Conservation (phyloP, 2,888 invertebrate species). For the Fragum fragum region DNA sequence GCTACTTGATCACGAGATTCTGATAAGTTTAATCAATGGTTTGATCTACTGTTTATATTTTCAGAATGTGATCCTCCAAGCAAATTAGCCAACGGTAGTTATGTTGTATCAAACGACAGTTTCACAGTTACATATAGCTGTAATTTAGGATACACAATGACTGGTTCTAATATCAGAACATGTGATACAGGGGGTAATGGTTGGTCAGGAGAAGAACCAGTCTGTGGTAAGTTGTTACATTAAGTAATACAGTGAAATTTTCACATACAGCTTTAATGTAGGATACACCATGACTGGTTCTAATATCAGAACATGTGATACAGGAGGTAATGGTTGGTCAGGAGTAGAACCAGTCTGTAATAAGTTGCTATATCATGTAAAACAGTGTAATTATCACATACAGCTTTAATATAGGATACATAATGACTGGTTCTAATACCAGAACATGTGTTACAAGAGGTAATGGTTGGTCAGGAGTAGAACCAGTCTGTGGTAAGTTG, state of each 20-base stretch:
- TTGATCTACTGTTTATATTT: background rate
- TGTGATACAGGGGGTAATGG: conserved; percentile 31
- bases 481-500: conserved; percentile 28
- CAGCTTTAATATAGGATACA: conserved; percentile 46
- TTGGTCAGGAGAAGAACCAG: conserved; percentile 23
- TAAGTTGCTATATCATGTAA: background rate
- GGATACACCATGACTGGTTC: conserved; percentile 50
- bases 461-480: conserved; percentile 23
- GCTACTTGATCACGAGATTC: no score
- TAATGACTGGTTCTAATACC: conserved; percentile 30
- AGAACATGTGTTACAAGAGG: conserved; percentile 37
- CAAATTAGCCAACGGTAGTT: conserved; percentile 34
- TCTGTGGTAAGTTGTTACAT: conserved; percentile 13
- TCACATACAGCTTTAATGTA: conserved; percentile 36
- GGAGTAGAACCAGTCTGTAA: conserved; percentile 25
- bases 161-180: conserved; percentile 32
- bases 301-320: conserved; percentile 34
- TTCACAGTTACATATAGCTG: conserved; percentile 40
- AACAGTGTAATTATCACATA: conserved; percentile 19
- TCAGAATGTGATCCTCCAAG: conserved; percentile 39
- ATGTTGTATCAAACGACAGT: conserved; percentile 28
- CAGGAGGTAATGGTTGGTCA: conserved; percentile 19
- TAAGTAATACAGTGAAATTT: background rate
- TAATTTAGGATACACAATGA: conserved; percentile 45
- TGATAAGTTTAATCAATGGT: no score